phyloP scores from a whole-genome alignment of 2,797 vertebrate species.

The Avahi laniger region DNA sequence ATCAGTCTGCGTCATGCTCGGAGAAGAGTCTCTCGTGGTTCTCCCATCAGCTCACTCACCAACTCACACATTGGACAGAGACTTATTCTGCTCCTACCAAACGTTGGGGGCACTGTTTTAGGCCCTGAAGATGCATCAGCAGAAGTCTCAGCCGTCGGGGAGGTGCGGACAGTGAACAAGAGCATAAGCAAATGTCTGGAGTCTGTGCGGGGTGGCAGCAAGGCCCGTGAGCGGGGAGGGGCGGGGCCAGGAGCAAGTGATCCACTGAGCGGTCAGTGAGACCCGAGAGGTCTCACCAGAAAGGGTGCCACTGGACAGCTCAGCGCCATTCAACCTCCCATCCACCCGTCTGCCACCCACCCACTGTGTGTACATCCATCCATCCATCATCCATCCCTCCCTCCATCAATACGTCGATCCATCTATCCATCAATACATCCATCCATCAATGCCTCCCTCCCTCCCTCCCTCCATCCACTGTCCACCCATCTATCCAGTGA shows the following conservation, averaged over 20 bases:
- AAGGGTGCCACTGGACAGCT: neutral
- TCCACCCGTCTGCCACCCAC: neutral
- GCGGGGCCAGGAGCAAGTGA: neutral
- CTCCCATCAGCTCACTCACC: too few relatives aligned
- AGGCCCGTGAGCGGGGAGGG: too few relatives aligned
- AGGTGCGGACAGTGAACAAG: neutral
- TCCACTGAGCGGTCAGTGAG: neutral
- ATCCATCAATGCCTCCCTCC: neutral
- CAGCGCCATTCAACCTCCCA: neutral
- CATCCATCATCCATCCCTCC: too few relatives aligned
- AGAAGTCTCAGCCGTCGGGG: neutral
- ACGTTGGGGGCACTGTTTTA: neutral
- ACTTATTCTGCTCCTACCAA: neutral
- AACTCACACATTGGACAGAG: neutral
- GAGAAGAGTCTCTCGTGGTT: neutral
- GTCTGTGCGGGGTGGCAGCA: too few relatives aligned
- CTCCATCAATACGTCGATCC: neutral
- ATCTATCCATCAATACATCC: accelerated
- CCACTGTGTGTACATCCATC: neutral
- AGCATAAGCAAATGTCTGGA: neutral
- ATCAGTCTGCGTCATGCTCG: neutral
- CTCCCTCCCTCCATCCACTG: too few relatives aligned
- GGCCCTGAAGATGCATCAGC: neutral
- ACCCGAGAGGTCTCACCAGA: neutral
- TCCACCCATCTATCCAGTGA: neutral